These are phyloP conservation scores for Balaenoptera acutorostrata DNA, from an alignment of 2,113 vertebrate species.

Conservation along the genomic window DNA sequence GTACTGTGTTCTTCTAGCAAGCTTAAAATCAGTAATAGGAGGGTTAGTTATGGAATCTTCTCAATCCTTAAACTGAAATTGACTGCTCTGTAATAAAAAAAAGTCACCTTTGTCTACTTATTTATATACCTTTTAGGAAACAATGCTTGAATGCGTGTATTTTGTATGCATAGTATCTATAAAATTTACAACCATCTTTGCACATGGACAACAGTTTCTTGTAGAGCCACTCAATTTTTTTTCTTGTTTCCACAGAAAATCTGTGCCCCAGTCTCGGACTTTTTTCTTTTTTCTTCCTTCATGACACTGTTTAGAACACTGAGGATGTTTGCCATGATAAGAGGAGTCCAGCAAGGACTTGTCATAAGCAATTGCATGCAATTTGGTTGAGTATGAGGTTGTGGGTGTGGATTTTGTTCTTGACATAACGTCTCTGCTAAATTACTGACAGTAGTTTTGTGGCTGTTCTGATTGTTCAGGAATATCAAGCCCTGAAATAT, in stretches of 20 bases:
- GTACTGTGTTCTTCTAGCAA: neutral
- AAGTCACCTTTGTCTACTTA: neutral
- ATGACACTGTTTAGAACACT: neutral
- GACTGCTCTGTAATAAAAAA: neutral
- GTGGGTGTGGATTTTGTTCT: slow-evolving; percentile 46
- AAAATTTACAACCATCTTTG: neutral
- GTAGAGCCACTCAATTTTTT: neutral
- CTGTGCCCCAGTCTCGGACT: neutral
- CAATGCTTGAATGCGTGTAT: neutral
- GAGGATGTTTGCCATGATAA: slow-evolving; percentile 54
- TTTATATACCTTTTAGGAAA: slow-evolving; percentile 19
- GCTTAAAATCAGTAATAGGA: slow-evolving; percentile 10
- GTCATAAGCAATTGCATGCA: slow-evolving; percentile 61
- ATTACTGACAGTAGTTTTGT: slow-evolving; percentile 69
- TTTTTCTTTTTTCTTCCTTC: neutral
- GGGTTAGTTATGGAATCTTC: neutral
- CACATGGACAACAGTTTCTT: neutral
- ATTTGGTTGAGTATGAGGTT: slow-evolving; percentile 34
- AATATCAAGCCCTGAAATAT: slow-evolving; percentile 52
- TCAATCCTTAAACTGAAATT: neutral
- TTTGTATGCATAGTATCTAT: neutral
- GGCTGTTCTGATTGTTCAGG: slow-evolving; percentile 53
- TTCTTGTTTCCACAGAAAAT: slow-evolving; percentile 28
- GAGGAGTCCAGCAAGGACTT: slow-evolving; percentile 68
- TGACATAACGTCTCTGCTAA: slow-evolving; percentile 68